These are phyloP conservation scores for Chymomyza procnemis DNA, from an alignment of 2,888 invertebrate species.

Conservation along the genomic window DNA sequence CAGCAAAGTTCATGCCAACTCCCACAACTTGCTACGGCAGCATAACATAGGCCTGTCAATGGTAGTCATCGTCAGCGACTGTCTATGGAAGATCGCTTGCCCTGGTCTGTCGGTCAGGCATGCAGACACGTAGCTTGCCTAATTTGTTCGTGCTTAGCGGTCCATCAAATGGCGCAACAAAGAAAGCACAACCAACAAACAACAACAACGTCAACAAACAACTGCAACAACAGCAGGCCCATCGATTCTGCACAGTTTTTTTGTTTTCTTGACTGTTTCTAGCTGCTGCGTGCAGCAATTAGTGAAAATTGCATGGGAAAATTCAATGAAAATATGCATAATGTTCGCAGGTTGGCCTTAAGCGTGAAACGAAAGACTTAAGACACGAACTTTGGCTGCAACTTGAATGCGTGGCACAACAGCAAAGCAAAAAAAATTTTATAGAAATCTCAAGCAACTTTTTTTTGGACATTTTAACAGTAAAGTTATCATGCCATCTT, in stretches of 20 bases:
- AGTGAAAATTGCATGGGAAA: constrained; percentile 69
- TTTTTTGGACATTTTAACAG: constrained; percentile 45
- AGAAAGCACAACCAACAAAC: constrained; percentile 42
- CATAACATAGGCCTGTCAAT: not conserved
- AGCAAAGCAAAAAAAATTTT: not conserved
- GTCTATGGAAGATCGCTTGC: not conserved
- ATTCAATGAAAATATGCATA: constrained; percentile 61
- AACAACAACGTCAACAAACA: not conserved
- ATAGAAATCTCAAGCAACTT: not conserved
- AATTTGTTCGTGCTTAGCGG: constrained; percentile 46
- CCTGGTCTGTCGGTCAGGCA: not conserved
- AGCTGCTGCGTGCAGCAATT: constrained; percentile 65
- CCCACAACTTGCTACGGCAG: not conserved
- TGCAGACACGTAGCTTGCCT: constrained; percentile 43
- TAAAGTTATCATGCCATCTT: constrained; percentile 29
- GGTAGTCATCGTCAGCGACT: not conserved
- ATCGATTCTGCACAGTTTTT: not conserved
- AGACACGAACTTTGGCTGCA: constrained; percentile 58
- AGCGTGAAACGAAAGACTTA: constrained; percentile 53
- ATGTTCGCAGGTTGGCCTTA: constrained; percentile 2
- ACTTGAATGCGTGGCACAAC: not conserved
- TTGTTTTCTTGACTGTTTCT: not conserved
- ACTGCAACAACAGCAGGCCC: not conserved
- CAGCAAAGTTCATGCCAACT: not conserved
- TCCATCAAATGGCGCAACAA: constrained; percentile 39